These are phyloP conservation scores for Holacanthella duospinosa DNA, from an alignment of 2,888 invertebrate species.

Conservation along the genomic window DNA sequence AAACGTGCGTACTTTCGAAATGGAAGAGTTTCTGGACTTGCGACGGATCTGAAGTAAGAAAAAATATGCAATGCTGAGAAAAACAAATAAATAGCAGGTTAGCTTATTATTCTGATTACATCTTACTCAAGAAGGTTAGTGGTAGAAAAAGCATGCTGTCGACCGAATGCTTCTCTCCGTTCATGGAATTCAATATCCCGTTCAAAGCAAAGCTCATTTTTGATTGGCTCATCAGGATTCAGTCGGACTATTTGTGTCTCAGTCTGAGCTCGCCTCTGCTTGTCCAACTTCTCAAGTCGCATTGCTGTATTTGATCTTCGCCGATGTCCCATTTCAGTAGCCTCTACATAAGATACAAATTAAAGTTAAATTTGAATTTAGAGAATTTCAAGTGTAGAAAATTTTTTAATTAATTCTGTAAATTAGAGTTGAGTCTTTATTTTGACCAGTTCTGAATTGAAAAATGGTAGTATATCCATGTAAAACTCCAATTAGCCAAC, in stretches of 20 bases:
- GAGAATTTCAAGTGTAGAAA: background rate
- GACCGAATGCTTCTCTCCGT: background rate
- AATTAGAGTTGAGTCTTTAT: background rate
- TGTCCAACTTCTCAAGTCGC: constrained; percentile 76
- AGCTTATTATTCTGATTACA: background rate
- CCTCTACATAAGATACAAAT: constrained; percentile 40
- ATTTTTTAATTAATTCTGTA: background rate
- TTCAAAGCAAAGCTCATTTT: constrained; percentile 29
- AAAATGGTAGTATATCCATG: background rate
- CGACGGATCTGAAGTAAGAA: constrained; percentile 19
- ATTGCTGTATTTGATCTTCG: constrained; percentile 79
- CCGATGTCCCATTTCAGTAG: constrained; percentile 48
- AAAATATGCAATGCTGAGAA: background rate
- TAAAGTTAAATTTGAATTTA: too few relatives aligned
- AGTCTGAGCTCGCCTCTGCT: constrained; percentile 54
- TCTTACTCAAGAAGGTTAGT: constrained; percentile 28
- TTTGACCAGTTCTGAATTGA: background rate
- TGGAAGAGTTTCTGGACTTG: constrained; percentile 44
- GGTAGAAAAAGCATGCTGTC: constrained; percentile 17
- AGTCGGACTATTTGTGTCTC: constrained; percentile 39
- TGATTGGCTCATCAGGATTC: constrained; percentile 24
- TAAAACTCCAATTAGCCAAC: too few relatives aligned
- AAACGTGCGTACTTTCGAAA: constrained; percentile 82
- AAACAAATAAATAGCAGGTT: background rate
- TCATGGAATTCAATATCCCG: constrained; percentile 12